Evolutionary conservation across 2,888 invertebrate species (phyloP).

Genomic region (Operophtera brumata): DNA sequence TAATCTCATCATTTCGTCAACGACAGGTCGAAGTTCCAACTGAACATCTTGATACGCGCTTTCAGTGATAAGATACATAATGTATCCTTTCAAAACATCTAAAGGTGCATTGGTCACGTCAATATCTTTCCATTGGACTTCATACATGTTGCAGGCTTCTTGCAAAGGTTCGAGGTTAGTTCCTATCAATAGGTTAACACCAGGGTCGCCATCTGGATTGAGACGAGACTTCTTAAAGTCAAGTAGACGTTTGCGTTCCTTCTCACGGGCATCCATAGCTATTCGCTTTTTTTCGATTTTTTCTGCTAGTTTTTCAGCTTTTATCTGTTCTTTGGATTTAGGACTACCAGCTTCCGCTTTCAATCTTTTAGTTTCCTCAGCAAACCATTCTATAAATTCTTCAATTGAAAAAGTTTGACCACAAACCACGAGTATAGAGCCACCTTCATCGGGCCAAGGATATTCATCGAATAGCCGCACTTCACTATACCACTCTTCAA

Average conservation of each 20-base stretch:
- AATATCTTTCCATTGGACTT: conserved; percentile 62
- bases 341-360: conserved; percentile 58
- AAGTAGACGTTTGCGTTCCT: conserved; percentile 58
- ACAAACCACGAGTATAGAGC: conserved; percentile 80
- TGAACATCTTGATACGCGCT: conserved; percentile 84
- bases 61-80: conserved; percentile 83
- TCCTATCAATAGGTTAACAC: conserved; percentile 57
- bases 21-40: conserved; percentile 83
- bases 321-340: conserved; percentile 69
- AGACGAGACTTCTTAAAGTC: conserved; percentile 75
- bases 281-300: conserved; percentile 67
- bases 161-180: conserved; percentile 42
- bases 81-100: conserved; percentile 82
- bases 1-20: conserved; percentile 84
- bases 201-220: conserved; percentile 70
- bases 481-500: conserved; percentile 82
- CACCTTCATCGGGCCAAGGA: conserved; percentile 87
- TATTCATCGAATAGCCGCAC: conserved; percentile 84
- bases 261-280: conserved; percentile 54
- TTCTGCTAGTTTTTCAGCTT: conserved; percentile 64
- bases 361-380: conserved; percentile 56
- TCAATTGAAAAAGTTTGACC: conserved; percentile 82
- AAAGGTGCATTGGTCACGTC: conserved; percentile 69
- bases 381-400: conserved; percentile 76
- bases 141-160: conserved; percentile 55